Conservation (phyloP, 2,113 vertebrate genomes). For the Prochilodus magdalenae region DNA sequence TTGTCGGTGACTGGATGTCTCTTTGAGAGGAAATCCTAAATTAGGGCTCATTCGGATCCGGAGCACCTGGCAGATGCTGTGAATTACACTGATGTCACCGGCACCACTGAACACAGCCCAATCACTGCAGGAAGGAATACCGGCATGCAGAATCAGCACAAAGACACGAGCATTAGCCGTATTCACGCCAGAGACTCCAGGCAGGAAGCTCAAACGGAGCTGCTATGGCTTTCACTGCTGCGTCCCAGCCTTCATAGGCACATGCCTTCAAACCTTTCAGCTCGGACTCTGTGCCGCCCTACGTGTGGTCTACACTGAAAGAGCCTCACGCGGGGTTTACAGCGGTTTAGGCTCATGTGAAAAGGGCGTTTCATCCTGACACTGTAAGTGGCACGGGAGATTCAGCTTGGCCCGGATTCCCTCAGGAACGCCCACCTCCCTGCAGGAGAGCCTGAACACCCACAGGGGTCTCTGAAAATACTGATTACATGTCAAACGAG, state of each 20-base stretch:
- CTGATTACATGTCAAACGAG: not conserved
- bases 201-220: too few relatives aligned
- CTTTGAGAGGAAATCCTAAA: not conserved
- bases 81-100: not conserved
- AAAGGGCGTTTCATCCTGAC: not conserved
- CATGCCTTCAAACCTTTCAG: too few relatives aligned
- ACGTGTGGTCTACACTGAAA: too few relatives aligned
- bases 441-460: not conserved
- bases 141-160: not conserved
- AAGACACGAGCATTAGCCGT: not conserved
- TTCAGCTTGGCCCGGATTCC: too few relatives aligned
- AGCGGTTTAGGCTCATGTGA: not conserved
- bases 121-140: not conserved
- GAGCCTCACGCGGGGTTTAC: not conserved
- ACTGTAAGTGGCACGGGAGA: not conserved
- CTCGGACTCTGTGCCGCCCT: too few relatives aligned
- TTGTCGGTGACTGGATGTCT: not conserved
- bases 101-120: not conserved
- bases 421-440: not conserved
- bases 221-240: too few relatives aligned
- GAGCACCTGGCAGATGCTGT: not conserved
- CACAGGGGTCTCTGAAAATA: too few relatives aligned
- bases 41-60: not conserved
- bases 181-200: not conserved
- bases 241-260: too few relatives aligned